Base-by-base conservation (phyloP, 2,113 vertebrate genomes). In the Chrysochloris asiatica region DNA sequence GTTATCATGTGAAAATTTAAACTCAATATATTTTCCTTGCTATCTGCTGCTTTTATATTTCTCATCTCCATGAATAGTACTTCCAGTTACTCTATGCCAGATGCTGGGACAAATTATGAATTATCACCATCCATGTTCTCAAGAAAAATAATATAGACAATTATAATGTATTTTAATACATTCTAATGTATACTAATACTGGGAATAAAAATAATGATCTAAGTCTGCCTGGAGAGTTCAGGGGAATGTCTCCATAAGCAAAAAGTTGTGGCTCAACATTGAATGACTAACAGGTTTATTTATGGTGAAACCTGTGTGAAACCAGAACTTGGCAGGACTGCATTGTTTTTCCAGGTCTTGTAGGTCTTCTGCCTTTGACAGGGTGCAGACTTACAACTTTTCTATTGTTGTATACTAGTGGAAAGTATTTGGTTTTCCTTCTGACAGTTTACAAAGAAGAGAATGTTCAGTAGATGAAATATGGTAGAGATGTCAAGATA, bases 111-210 rank as follows among this genome's bases (percentile, higher is more conserved):
- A 86, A 76, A 82, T 71, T n/a, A n/a, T 52, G 26, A 56, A 63
- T 72, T 3, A 10, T 69, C 75, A 85, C 14, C 36, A 90, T 47
- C 19, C 30, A 61, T 36, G 16, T 52, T 41, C 72, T 88, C 72
- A 41, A 88, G 84, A 78, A 77, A n/a, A n/a, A n/a, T n/a, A n/a
- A n/a, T n/a, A n/a, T n/a, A n/a, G n/a, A 94, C 24, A 22, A 28
- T 28, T 59, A 9, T 59, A 28, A 28, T 79, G 14, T 43, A 47
- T 69, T 81, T 90, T 83, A 83, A 72, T 67, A 80, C 75, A 83
- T 90, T 26, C 48, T 91, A 77, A 8, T 84, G 69, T 81, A 50
- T 67, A 85, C 59, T 48, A 88, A 85, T 4, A 88, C 28, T 76
- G 81, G 47, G 28, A 80, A 69, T 50, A 72, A 50, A 56, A 43